Base-by-base conservation (phyloP, 2,797 vertebrate genomes). In the Lagocephalus sceleratus region DNA sequence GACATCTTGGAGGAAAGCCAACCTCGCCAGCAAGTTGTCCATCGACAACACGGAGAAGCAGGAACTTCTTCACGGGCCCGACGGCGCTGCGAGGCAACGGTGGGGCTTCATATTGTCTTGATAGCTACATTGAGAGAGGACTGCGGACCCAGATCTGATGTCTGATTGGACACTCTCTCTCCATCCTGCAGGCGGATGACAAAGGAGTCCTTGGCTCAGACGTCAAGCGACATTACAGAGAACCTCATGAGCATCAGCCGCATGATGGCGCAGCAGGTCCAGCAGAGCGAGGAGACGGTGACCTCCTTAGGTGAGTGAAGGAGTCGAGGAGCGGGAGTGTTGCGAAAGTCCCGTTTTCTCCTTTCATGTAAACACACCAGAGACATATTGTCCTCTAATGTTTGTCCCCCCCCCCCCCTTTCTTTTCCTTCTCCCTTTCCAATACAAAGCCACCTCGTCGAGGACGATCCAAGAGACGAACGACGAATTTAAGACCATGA, bases 401-500 rank as follows among this genome's bases (percentile, higher is more conserved):
- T 53, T 10, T 19, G 17, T n/a, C n/a, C n/a, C n/a, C n/a, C n/a
- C n/a, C n/a, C n/a, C n/a, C n/a, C n/a, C 3, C n/a, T 39, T 40
- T 35, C 3, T 45, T 40, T 42, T 14, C 51, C 40, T 54, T 52
- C 8, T 12, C 12, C 14, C 32, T 42, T 17, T 65, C 62, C 66
- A n/a, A n/a, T n/a, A n/a, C n/a, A 4, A 78, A 93, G 92, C 93
- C 11, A 97, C 89, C 60, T 99, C 96, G 39, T 98, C 96, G 1
- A 92, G 92, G 76, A 97, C 95, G 0, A 88, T 98, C 63, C 90
- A 90, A 69, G 95, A 98, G 78, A 94, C 95, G 54, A 95, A 96
- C n/a, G 96, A 99, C 25, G 96, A 99, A 44, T 98, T 98, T 81
- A 98, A 95, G 75, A 92, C 94, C 55, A 98, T 99, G 96, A 95